These are phyloP conservation scores for Zeus faber DNA, from an alignment of 2,113 vertebrate genomes.

Conservation along the genomic window DNA sequence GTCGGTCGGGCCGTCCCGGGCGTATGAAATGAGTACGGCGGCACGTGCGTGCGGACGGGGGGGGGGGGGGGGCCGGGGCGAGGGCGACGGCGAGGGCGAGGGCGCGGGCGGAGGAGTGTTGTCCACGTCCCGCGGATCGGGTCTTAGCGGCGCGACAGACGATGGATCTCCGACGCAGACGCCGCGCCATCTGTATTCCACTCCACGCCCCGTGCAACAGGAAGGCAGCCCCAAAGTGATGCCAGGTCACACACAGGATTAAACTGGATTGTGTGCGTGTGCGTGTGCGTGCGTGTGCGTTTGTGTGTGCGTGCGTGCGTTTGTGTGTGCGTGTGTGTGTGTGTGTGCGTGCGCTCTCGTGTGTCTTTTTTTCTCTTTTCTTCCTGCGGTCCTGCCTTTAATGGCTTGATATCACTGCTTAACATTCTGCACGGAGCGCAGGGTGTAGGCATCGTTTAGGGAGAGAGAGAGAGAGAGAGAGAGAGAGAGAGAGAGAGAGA, in stretches of 20 bases:
- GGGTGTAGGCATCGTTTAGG: slow-evolving; percentile 74
- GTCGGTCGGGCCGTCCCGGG: slow-evolving; percentile 28
- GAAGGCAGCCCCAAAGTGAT: slow-evolving; percentile 77
- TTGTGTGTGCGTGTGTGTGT: slow-evolving; percentile 63
- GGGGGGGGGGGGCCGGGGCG: not conserved
- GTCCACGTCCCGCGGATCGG: slow-evolving; percentile 55
- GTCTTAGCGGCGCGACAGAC: slow-evolving; percentile 58
- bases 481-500: not conserved
- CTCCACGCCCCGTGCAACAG: slow-evolving; percentile 71
- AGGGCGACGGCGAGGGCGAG: not conserved
- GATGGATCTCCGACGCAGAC: slow-evolving; percentile 58
- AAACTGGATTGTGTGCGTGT: slow-evolving; percentile 76
- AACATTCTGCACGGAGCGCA: slow-evolving; percentile 71
- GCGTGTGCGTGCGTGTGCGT: no score
- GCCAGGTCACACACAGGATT: slow-evolving; percentile 78
- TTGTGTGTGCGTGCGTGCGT: no score
- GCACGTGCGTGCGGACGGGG: slow-evolving; percentile 9
- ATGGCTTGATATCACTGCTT: slow-evolving; percentile 78
- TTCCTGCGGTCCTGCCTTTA: slow-evolving; percentile 73
- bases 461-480: slow-evolving; percentile 71
- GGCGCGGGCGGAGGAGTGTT: slow-evolving; percentile 8
- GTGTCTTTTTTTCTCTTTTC: slow-evolving; percentile 9
- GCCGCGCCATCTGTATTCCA: slow-evolving; percentile 71
- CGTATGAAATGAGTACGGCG: slow-evolving; percentile 35
- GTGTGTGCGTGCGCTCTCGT: slow-evolving; percentile 8